A percentile compares a stretch with the other conserved stretches of the same genome.
These are phyloP conservation scores for Cistogaster globosa DNA, from an alignment of 2,888 invertebrate species.

Conservation along the genomic window DNA sequence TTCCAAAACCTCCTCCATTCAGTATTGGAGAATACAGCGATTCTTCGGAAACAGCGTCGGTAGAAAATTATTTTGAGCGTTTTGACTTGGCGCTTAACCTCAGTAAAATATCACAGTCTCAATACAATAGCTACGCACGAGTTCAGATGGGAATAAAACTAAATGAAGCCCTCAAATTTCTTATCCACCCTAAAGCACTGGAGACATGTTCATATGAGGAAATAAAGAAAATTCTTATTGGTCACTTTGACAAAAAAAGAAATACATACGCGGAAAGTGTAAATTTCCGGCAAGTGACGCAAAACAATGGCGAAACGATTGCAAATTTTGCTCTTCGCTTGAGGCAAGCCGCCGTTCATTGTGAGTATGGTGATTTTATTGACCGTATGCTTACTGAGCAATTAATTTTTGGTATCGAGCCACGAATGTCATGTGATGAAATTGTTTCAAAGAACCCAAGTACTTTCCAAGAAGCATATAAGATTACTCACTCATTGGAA, in stretches of 20 bases:
- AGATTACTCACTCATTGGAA: constrained; percentile 22
- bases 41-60: constrained; percentile 11
- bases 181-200: constrained; percentile 20
- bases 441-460: constrained; percentile 51
- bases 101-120: constrained; percentile 11
- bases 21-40: constrained; percentile 13
- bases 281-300: constrained; percentile 39
- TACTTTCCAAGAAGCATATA: constrained; percentile 49
- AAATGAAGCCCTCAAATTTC: constrained; percentile 21
- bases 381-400: constrained; percentile 62
- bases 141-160: constrained; percentile 28
- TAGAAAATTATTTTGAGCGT: constrained; percentile 23
- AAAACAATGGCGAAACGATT: too few relatives aligned
- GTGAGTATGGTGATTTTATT: constrained; percentile 29
- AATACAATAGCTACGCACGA: constrained; percentile 19
- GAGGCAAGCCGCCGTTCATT: constrained; percentile 10
- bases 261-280: constrained; percentile 49
- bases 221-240: constrained; percentile 15
- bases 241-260: background rate
- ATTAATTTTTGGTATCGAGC: constrained; percentile 51
- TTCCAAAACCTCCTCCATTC: too few relatives aligned
- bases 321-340: constrained; percentile 27
- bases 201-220: constrained; percentile 18
- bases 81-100: background rate
- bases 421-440: constrained; percentile 60